These are phyloP conservation scores for Paraescarpia echinospica DNA, from an alignment of 1,140 invertebrate species.

Conservation along the genomic window DNA sequence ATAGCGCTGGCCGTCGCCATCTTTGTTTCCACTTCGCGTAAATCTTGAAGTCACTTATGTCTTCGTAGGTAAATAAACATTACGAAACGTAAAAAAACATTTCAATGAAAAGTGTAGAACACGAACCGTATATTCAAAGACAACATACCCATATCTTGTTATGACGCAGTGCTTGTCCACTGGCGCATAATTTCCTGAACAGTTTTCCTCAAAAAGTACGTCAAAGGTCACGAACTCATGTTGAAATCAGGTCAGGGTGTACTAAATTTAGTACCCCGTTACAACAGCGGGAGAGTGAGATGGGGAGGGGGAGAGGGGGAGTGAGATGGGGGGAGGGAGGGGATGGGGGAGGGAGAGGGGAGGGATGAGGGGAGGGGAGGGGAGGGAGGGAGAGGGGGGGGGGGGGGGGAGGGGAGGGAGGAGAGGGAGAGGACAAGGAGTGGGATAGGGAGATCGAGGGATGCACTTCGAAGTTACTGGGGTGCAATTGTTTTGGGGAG, in stretches of 20 bases:
- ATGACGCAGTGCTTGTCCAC: background rate
- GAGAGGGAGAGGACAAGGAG: no score
- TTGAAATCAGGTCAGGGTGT: background rate
- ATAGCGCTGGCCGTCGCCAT: background rate
- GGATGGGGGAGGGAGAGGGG: no score
- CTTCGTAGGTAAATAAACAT: background rate
- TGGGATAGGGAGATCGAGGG: no score
- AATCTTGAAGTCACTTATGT: background rate
- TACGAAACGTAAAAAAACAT: background rate
- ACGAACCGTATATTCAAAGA: background rate
- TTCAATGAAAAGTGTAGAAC: background rate
- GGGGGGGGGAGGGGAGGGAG: no score
- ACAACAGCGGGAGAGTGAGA: background rate
- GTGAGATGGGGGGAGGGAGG: no score
- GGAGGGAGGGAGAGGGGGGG: no score
- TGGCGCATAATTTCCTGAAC: background rate
- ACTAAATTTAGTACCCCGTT: background rate
- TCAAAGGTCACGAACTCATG: conserved; percentile 4
- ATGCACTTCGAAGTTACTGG: no score
- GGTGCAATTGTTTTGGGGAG: no score
- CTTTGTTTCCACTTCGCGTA: background rate
- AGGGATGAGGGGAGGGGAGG: no score
- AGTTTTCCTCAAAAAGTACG: background rate
- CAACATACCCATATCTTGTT: background rate
- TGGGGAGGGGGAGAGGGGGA: no score